phyloP scores from a whole-genome alignment of 2,888 invertebrate species.

The Linnaemya vulpina region DNA sequence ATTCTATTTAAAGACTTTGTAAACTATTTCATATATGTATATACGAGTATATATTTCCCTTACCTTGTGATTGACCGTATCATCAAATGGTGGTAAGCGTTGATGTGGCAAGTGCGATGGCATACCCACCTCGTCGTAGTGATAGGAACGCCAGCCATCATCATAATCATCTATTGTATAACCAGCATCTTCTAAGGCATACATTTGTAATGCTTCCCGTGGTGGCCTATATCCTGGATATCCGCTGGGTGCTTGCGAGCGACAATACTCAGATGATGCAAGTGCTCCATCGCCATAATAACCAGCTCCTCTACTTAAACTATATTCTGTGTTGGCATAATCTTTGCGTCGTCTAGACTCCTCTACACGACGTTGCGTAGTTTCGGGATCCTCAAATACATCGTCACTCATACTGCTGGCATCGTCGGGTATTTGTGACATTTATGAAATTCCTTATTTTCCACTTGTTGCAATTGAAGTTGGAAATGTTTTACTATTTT shows the following conservation, averaged over 20 bases:
- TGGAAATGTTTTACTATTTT: conserved; percentile 30
- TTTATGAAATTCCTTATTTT: conserved; percentile 72
- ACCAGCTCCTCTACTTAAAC: conserved; percentile 71
- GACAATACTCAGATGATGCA: conserved; percentile 62
- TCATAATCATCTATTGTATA: conserved; percentile 77
- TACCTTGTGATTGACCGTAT: conserved; percentile 88
- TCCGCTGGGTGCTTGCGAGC: conserved; percentile 84
- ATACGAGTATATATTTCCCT: conserved; percentile 30
- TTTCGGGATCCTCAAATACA: conserved; percentile 88
- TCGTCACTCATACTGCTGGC: conserved; percentile 90
- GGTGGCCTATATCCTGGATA: conserved; percentile 91
- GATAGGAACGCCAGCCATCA: conserved; percentile 83
- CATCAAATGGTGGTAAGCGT: conserved; percentile 80
- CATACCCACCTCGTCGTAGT: conserved; percentile 82
- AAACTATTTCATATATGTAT: not conserved
- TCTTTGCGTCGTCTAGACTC: conserved; percentile 77
- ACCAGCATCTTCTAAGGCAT: conserved; percentile 80
- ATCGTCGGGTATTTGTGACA: conserved; percentile 87
- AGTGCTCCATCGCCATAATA: conserved; percentile 75
- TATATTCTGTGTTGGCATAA: conserved; percentile 71
- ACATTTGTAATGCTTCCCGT: conserved; percentile 86
- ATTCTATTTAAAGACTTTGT: not conserved
- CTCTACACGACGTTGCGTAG: conserved; percentile 80
- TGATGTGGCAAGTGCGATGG: conserved; percentile 73
- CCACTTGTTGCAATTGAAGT: conserved; percentile 22